phyloP scores from a whole-genome alignment of 2,888 invertebrate genomes.

The Lycaena phlaeas region DNA sequence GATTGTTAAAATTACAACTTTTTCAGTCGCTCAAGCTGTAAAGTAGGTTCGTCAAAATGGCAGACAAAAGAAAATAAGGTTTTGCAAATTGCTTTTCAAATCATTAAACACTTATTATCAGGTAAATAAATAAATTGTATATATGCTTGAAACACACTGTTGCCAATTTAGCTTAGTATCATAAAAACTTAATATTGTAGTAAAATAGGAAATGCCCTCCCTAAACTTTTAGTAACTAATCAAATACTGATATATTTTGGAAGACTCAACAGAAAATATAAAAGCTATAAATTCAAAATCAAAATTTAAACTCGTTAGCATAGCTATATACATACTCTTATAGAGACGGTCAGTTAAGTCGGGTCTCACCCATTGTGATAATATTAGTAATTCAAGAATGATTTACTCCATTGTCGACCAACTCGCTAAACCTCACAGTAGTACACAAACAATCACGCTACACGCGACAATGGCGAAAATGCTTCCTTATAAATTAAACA shows the following conservation, averaged over 20 bases:
- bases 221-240: constrained; percentile 31
- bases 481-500: background rate
- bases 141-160: constrained; percentile 11
- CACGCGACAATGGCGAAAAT: background rate
- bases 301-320: constrained; percentile 1
- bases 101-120: too few relatives aligned
- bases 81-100: too few relatives aligned
- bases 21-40: too few relatives aligned
- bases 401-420: background rate
- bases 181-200: constrained; percentile 55
- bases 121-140: too few relatives aligned
- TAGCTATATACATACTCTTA: constrained; percentile 2
- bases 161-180: constrained; percentile 1
- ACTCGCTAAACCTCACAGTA: background rate
- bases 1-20: too few relatives aligned
- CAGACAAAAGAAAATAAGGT: too few relatives aligned
- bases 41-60: too few relatives aligned
- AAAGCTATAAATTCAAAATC: constrained; percentile 5
- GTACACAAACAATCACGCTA: background rate
- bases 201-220: constrained; percentile 64
- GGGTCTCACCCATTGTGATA: constrained; percentile 6
- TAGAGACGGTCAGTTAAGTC: constrained; percentile 1
- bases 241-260: constrained; percentile 48
- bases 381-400: background rate
- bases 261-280: constrained; percentile 29